Percentiles rank a stretch among this genome's conserved stretches.
Evolutionary conservation across 2,888 invertebrate genomes (phyloP).

Genomic region (Maniola hyperantus): DNA sequence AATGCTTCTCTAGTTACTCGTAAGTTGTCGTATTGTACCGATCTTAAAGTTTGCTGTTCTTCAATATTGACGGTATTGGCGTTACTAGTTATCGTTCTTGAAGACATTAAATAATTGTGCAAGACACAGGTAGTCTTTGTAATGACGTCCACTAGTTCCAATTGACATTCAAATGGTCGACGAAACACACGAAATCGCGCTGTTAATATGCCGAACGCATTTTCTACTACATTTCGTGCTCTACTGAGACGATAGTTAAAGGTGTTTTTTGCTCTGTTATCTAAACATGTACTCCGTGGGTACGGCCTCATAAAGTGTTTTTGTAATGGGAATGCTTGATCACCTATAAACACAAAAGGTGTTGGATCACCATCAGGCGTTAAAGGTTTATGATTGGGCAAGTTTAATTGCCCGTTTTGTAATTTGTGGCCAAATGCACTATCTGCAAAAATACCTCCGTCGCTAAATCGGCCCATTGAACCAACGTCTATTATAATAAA

Average conservation of each 20-base stretch:
- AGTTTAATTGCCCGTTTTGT: conserved; percentile 26
- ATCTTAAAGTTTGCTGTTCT: conserved; percentile 39
- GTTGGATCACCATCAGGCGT: conserved; percentile 36
- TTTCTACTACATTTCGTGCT: conserved; percentile 38
- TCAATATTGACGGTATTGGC: conserved; percentile 34
- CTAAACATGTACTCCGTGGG: conserved; percentile 15
- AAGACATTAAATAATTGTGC: conserved; percentile 34
- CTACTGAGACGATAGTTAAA: conserved; percentile 40
- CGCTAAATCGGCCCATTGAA: conserved; percentile 38
- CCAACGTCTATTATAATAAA: conserved; percentile 40
- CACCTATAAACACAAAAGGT: conserved; percentile 40
- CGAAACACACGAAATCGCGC: conserved; percentile 33
- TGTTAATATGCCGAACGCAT: conserved; percentile 36
- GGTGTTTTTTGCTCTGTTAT: conserved; percentile 21
- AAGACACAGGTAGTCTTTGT: conserved; percentile 38
- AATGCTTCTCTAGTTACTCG: conserved; percentile 44
- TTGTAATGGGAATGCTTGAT: conserved; percentile 20
- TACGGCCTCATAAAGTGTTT: conserved; percentile 21
- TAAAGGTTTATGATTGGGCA: conserved; percentile 38
- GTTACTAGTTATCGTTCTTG: conserved; percentile 9
- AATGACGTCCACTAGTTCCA: conserved; percentile 40
- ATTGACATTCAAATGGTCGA: conserved; percentile 43
- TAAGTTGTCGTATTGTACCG: conserved; percentile 42
- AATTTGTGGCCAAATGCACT: conserved; percentile 16
- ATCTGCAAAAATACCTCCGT: conserved; percentile 41